phyloP scores from a whole-genome alignment of 2,797 vertebrate genomes.

The Acipenser oxyrinchus region DNA sequence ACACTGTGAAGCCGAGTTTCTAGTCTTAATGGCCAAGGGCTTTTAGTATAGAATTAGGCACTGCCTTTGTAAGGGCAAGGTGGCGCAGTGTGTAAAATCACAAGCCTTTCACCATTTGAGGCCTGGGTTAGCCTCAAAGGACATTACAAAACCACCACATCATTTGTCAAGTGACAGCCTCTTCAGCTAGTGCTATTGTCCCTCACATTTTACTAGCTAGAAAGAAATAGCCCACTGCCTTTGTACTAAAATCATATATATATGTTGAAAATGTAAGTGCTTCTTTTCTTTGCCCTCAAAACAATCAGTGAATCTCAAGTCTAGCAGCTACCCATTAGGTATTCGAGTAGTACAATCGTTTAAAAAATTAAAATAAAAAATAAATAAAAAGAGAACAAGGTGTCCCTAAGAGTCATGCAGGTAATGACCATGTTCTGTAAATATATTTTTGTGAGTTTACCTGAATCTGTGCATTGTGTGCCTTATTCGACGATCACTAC shows the following conservation, averaged over 20 bases:
- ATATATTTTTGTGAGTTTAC: conserved; percentile 86
- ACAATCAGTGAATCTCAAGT: too few species aligned
- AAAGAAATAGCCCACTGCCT: too few species aligned
- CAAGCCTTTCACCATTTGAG: too few species aligned
- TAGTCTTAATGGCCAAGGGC: background rate
- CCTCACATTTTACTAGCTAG: too few species aligned
- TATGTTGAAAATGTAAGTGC: too few species aligned
- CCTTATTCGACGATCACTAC: conserved; percentile 86
- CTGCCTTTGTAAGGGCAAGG: conserved; percentile 19
- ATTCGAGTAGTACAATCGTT: conserved; percentile 68
- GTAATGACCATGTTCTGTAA: conserved; percentile 87
- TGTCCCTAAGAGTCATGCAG: conserved; percentile 85
- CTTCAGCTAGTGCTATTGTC: too few species aligned
- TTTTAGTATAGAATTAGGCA: background rate
- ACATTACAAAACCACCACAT: too few species aligned
- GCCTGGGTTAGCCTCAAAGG: too few species aligned
- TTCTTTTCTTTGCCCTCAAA: too few species aligned
- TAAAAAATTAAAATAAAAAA: conserved; percentile 41
- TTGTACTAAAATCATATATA: too few species aligned
- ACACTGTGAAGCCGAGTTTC: conserved; percentile 11
- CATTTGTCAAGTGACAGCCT: too few species aligned
- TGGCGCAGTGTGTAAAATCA: background rate
- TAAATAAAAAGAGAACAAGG: conserved; percentile 29
- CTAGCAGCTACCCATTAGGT: conserved; percentile 8
- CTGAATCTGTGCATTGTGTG: conserved; percentile 98